A percentile compares a stretch with the other conserved stretches of the same genome.
Evolutionary conservation across 2,888 invertebrate species (phyloP).

Genomic region (Leptinotarsa tumamoca): DNA sequence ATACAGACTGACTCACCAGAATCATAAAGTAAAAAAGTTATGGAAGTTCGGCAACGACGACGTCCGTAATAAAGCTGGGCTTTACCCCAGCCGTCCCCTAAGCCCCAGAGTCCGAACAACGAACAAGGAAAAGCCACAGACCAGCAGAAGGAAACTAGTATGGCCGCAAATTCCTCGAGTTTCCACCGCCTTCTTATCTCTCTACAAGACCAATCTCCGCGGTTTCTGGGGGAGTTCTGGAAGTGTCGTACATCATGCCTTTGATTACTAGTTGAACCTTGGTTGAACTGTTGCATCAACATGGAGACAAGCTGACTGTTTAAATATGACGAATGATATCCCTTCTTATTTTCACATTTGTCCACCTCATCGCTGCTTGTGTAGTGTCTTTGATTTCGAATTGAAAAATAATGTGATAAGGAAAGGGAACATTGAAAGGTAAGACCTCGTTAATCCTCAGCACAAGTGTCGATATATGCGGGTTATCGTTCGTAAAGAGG

Average conservation of each 20-base stretch:
- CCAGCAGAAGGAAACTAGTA: conserved; percentile 52
- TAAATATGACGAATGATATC: too few relatives aligned
- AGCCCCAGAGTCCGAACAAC: conserved; percentile 30
- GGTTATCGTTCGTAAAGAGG: too few relatives aligned
- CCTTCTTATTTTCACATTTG: too few relatives aligned
- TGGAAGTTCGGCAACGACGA: conserved; percentile 24
- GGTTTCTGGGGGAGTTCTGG: conserved; percentile 34
- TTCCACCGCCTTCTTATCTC: conserved; percentile 52
- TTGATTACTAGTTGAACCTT: conserved; percentile 8
- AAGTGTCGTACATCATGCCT: conserved; percentile 18
- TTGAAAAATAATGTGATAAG: too few relatives aligned
- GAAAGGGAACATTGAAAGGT: too few relatives aligned
- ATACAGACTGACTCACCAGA: conserved; percentile 16
- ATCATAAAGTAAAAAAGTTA: conserved; percentile 30
- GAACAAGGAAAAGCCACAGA: conserved; percentile 52
- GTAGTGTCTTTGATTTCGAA: too few relatives aligned
- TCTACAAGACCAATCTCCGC: conserved; percentile 43
- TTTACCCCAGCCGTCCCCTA: conserved; percentile 22
- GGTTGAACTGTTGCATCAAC: not conserved
- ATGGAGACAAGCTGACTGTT: not conserved
- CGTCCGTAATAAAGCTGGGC: conserved; percentile 22
- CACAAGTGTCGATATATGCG: too few relatives aligned
- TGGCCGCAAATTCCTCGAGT: conserved; percentile 55
- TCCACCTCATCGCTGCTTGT: too few relatives aligned
- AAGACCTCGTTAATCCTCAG: too few relatives aligned